phyloP scores from a whole-genome alignment of 2,888 invertebrate species.

The Trachelus stipa region DNA sequence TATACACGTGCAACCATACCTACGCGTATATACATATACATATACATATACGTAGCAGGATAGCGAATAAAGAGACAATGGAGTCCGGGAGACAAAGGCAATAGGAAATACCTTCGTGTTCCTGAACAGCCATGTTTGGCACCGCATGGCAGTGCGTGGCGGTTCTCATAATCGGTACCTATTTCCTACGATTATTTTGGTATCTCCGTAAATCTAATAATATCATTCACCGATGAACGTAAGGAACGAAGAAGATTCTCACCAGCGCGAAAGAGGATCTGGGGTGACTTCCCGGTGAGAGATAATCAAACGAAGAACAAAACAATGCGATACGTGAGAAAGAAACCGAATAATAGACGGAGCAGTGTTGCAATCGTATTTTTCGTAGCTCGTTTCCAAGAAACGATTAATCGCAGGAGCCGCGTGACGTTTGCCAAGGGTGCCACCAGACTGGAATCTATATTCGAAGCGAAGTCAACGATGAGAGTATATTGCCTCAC shows the following conservation, averaged over 20 bases:
- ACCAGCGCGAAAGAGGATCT: background rate
- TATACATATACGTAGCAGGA: background rate
- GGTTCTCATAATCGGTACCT: background rate
- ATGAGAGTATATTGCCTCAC: background rate
- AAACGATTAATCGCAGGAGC: background rate
- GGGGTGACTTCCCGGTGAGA: background rate
- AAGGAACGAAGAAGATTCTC: background rate
- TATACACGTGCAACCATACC: background rate
- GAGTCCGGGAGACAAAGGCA: slow-evolving; percentile 27
- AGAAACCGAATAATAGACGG: background rate
- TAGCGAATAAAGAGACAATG: slow-evolving; percentile 18
- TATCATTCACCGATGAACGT: background rate
- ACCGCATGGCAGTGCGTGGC: background rate
- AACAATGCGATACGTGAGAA: background rate
- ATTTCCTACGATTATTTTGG: background rate
- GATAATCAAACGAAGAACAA: background rate
- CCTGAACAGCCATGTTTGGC: slow-evolving; percentile 7
- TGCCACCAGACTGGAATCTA: background rate
- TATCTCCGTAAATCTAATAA: background rate
- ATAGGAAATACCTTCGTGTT: slow-evolving; percentile 30
- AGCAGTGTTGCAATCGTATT: background rate
- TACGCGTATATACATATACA: background rate
- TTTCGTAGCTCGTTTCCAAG: background rate
- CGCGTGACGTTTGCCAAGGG: background rate
- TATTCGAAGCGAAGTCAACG: background rate